Evolutionary conservation across 2,888 invertebrate species (phyloP).

Genomic region (Noctua janthina): DNA sequence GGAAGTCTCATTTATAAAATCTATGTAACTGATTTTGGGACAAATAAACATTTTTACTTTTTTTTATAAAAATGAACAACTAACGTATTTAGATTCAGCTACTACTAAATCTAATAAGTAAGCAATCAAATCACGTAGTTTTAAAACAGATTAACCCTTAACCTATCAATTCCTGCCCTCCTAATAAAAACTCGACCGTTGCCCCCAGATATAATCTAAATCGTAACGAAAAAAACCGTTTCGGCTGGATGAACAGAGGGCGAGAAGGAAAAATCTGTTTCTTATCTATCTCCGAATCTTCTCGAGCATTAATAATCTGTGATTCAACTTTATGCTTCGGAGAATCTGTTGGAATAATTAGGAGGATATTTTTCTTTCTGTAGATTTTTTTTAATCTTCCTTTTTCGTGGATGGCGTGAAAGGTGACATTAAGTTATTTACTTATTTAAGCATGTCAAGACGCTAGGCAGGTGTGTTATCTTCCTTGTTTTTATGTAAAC

Average conservation of each 20-base stretch:
- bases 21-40: no score
- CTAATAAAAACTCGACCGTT: constrained; percentile 27
- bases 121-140: no score
- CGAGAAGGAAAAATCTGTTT: constrained; percentile 50
- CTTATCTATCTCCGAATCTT: constrained; percentile 50
- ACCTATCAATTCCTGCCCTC: neutral
- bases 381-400: neutral
- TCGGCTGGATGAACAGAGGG: constrained; percentile 38
- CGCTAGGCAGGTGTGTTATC: neutral
- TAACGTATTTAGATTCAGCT: neutral
- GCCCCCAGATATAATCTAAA: constrained; percentile 47
- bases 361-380: constrained; percentile 19
- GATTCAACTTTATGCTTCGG: constrained; percentile 52
- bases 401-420: neutral
- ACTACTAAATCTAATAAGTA: neutral
- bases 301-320: constrained; percentile 55
- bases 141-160: constrained; percentile 17
- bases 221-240: constrained; percentile 42
- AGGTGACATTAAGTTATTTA: neutral
- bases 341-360: constrained; percentile 53
- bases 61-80: no score
- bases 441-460: neutral
- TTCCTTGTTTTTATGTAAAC: neutral
- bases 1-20: no score
- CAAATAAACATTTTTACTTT: no score